Evolutionary conservation across 1,140 invertebrate genomes (phyloP).

Genomic region (Metopolophium dirhodum): DNA sequence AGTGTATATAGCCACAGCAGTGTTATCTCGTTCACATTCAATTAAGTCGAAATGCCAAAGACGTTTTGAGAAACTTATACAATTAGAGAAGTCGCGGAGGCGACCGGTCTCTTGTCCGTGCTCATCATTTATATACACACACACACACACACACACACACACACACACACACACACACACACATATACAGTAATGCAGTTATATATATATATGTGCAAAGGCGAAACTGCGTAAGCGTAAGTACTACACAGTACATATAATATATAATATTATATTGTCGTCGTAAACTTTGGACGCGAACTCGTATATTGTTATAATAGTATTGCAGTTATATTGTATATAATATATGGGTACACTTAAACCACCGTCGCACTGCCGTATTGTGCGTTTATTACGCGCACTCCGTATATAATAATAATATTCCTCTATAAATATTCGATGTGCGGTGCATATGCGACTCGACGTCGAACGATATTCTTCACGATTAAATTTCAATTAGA

Average conservation of each 20-base stretch:
- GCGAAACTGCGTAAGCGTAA: background rate
- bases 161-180: background rate
- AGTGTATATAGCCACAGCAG: background rate
- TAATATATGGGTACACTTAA: background rate
- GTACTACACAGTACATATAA: too few relatives aligned
- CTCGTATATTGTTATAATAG: background rate
- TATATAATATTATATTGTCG: background rate
- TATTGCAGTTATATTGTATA: background rate
- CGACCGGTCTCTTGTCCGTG: background rate
- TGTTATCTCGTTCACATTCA: slow-evolving; percentile 45
- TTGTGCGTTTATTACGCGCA: background rate
- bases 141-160: background rate
- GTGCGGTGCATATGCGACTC: background rate
- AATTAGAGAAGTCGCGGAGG: slow-evolving; percentile 25
- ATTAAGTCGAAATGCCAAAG: slow-evolving; percentile 27
- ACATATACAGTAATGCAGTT: background rate
- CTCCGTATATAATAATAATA: background rate
- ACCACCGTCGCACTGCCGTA: background rate
- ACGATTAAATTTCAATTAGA: slow-evolving; percentile 29
- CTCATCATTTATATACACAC: background rate
- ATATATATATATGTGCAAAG: background rate
- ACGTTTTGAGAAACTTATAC: slow-evolving; percentile 26
- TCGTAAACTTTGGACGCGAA: background rate
- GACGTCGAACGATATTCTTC: background rate
- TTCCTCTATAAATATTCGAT: slow-evolving; percentile 3